These are phyloP conservation scores for Macrostomum lignano DNA, from an alignment of 1,140 invertebrate species.

Conservation along the genomic window DNA sequence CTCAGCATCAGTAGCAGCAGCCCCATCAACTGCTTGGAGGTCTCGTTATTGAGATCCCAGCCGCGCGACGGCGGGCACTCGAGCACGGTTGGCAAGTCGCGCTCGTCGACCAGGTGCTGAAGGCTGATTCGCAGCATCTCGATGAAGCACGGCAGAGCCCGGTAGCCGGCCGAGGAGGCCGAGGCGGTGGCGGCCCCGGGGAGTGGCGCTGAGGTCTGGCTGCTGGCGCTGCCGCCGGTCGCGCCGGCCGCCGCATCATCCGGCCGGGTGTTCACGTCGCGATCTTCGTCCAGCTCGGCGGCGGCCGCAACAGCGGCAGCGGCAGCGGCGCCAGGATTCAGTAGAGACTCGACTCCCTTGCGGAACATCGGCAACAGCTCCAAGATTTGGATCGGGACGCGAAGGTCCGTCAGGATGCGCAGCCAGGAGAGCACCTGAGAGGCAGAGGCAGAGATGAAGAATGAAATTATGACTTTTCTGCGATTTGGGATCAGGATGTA, in stretches of 20 bases:
- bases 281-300: conserved; percentile 8
- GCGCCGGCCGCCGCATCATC: conserved; percentile 1
- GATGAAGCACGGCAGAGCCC: no score
- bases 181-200: no score
- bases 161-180: no score
- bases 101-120: background rate
- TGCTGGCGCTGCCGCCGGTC: background rate
- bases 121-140: no score
- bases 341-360: conserved; percentile 14
- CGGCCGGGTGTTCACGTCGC: background rate
- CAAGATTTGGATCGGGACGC: conserved; percentile 21
- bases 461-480: no score
- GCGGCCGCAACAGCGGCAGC: conserved; percentile 1
- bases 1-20: conserved; percentile 53
- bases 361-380: conserved; percentile 19
- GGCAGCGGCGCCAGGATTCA: background rate
- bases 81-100: conserved; percentile 5
- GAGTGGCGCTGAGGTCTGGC: no score
- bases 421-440: no score
- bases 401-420: conserved; percentile 20
- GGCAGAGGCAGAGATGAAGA: no score
- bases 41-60: conserved; percentile 42
- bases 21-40: conserved; percentile 45
- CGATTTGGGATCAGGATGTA: no score
- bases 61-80: conserved; percentile 42